Evolutionary conservation across 2,888 invertebrate genomes (phyloP), one percentile per base, ranked within the genome.

Genomic region (Gortyna flavago): DNA sequence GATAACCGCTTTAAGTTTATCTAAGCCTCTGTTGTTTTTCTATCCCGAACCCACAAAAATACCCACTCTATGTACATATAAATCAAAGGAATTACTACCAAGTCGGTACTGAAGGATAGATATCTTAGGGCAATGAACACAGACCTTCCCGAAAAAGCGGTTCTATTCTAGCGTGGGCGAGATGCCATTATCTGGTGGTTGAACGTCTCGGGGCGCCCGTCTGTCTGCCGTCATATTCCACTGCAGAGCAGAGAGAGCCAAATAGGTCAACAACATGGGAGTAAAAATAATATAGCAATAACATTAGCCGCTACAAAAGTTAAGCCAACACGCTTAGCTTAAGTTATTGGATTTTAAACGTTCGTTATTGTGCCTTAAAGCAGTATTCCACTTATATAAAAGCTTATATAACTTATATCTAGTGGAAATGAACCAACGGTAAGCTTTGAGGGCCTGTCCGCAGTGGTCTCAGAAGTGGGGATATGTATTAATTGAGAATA

Each of bases 181-280:
- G 84, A 85, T 84, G 88, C 87, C 89, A 90, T 90, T 91, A 91
- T 89, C 80, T 83, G 80, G 88, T 87, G 85, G 88, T 84, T 89
- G 85, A 84, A 86, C 85, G 87, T 81, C 85, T 83, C 74, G 70
- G 21, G 94, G 95, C 94, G 95, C 94, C 95, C 93, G 95, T 89
- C 95, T 88, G 96, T 95, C 96, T 95, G 95, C 91, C 95, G 94
- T 91, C 95, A 87, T 85, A 85, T 85, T 86, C 87, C 82, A 83
- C 90, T 85, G 84, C 89, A 90, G 90, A 91, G 91, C 89, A 91
- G 89, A 90, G 86, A 85, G 80, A 77, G 92, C 90, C 92, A 93
- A 92, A 86, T 93, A 90, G 92, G 92, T 91, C 92, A 92, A 88
- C 76, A 82, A 85, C 90, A 85, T 85, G 85, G 83, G 76, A 41